Conservation (phyloP, 2,797 vertebrate species). For the Scolopax bukidnonensis region DNA sequence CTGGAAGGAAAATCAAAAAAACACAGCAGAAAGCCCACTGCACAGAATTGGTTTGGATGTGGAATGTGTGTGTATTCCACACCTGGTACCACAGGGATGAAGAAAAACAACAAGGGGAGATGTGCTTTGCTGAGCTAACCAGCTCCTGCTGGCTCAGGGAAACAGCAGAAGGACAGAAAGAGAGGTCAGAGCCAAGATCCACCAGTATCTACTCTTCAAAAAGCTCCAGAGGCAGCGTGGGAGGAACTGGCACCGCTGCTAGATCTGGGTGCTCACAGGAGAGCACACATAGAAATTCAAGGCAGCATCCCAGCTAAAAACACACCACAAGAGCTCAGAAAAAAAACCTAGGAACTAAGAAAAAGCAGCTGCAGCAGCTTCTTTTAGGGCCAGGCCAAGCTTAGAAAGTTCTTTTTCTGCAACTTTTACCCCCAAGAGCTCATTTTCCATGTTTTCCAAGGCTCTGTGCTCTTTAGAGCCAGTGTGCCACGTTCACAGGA, state of each 20-base stretch:
- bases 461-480: background rate
- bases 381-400: background rate
- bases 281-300: background rate
- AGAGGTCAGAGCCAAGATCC: background rate
- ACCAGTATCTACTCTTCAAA: background rate
- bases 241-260: too few species aligned
- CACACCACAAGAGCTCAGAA: background rate
- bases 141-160: background rate
- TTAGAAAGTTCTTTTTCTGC: background rate
- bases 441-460: rapidly evolving
- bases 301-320: background rate
- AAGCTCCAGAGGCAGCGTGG: background rate
- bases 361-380: background rate
- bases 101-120: background rate
- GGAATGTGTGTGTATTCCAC: background rate
- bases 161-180: background rate
- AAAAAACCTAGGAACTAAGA: too few species aligned
- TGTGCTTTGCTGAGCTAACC: background rate
- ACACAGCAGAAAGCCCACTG: background rate
- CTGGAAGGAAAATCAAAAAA: background rate
- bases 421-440: background rate
- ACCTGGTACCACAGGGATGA: rapidly evolving
- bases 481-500: background rate
- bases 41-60: background rate
- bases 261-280: background rate